Percentiles rank a stretch among this genome's conserved stretches.
These are phyloP conservation scores for Lepilemur ruficaudatus DNA, from an alignment of 2,797 vertebrate genomes.

Conservation along the genomic window DNA sequence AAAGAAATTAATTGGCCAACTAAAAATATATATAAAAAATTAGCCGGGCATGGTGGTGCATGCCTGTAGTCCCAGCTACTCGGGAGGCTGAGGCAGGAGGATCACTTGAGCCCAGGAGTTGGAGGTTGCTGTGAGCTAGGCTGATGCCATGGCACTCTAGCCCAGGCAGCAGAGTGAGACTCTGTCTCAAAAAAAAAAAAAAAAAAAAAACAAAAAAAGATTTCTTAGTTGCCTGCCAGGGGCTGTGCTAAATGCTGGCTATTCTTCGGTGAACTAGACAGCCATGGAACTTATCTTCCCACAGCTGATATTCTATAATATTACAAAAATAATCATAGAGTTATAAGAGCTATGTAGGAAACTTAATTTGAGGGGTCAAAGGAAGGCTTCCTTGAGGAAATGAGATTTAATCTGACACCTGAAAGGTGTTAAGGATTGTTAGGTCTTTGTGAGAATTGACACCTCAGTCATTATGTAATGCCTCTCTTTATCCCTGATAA, in stretches of 20 bases:
- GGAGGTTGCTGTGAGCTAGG: no score
- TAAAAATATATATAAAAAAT: no score
- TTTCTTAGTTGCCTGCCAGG: background rate
- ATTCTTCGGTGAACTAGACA: background rate
- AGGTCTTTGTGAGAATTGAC: background rate
- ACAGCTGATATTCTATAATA: background rate
- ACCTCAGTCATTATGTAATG: background rate
- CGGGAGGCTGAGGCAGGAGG: no score
- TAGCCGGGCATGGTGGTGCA: no score
- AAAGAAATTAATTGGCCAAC: no score
- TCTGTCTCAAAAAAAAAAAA: no score
- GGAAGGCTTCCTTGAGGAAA: background rate
- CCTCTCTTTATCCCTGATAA: background rate
- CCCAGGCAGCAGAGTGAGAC: no score
- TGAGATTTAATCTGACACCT: background rate
- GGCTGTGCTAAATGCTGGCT: background rate
- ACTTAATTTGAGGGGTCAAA: background rate
- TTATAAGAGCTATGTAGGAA: background rate
- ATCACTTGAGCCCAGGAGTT: no score
- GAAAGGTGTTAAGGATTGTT: background rate
- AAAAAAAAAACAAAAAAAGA: no score
- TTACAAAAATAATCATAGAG: background rate
- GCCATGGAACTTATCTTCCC: background rate
- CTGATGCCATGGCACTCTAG: no score
- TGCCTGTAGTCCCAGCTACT: no score